A percentile compares a stretch with the other conserved stretches of the same genome.
Conservation (phyloP, 2,888 invertebrate species). For the Rosalia funebris region DNA sequence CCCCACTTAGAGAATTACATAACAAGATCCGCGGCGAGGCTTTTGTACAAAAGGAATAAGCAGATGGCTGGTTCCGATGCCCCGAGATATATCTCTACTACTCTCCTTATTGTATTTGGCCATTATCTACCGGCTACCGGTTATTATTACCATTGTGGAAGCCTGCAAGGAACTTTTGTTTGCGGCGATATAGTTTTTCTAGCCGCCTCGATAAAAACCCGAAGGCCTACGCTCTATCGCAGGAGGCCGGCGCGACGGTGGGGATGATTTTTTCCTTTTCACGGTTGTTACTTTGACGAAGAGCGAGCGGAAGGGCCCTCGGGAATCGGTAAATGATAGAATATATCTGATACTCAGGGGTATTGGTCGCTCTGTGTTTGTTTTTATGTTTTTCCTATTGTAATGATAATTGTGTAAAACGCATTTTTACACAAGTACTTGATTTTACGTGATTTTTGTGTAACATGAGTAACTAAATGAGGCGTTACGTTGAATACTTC, state of each 20-base stretch:
- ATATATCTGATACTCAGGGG: too few relatives aligned
- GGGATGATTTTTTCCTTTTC: background rate
- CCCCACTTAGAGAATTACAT: slow-evolving; percentile 49
- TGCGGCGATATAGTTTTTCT: slow-evolving; percentile 25
- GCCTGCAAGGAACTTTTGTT: slow-evolving; percentile 36
- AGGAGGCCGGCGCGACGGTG: background rate
- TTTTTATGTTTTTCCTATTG: too few relatives aligned
- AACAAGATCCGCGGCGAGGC: slow-evolving; percentile 46
- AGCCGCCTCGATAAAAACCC: background rate
- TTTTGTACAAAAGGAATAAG: slow-evolving; percentile 43
- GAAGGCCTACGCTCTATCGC: background rate
- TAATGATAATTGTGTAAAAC: too few relatives aligned
- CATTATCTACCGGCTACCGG: slow-evolving; percentile 40
- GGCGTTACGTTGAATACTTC: too few relatives aligned
- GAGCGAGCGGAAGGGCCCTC: too few relatives aligned
- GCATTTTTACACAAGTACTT: too few relatives aligned
- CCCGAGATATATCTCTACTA: slow-evolving; percentile 46
- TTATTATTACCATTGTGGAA: slow-evolving; percentile 52
- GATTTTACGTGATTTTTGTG: too few relatives aligned
- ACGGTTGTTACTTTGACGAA: too few relatives aligned
- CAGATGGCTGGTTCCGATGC: slow-evolving; percentile 46
- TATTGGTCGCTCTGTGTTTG: too few relatives aligned
- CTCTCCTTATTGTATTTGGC: slow-evolving; percentile 37
- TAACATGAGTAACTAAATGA: too few relatives aligned
- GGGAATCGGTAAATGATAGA: too few relatives aligned